Base-by-base conservation (phyloP, 2,797 vertebrate genomes). In the Macropodus opercularis region DNA sequence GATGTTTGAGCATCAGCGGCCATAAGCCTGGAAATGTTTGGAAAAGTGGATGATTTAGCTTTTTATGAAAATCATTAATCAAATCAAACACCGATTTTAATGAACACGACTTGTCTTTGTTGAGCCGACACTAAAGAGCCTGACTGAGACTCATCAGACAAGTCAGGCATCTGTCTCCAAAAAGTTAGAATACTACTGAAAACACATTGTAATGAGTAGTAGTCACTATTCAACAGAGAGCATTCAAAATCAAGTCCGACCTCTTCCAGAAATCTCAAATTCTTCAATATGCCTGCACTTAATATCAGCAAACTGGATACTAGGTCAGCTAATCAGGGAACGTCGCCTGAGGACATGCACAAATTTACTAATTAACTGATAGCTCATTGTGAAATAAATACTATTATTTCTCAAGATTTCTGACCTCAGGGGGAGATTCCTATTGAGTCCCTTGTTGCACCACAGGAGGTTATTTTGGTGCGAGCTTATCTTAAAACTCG, bases 361-460 rank as follows among this genome's bases (percentile, higher is more conserved):
- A 68, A 21, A 70, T 77, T 77, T 29, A 55, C 71, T 66, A 75
- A 81, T 83, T 83, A 78, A 80, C 77, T 75, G 63, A 61, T 80
- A 62, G 72, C 62, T 76, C 35, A 72, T 81, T 61, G 69, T 43
- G 67, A 73, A 73, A 80, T 56, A 75, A 83, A 73, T 79, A 77
- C 44, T 65, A 56, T 76, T 65, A 72, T 76, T 84, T 69, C 46
- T 2, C 38, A 19, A 73, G 61, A 83, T 41, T 69, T 75, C 68
- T 70, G 39, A 80, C 77, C 62, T 50, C 18, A 0, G 72, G 81
- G 63, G 63, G 31, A 56, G 32, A 69, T 55, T 63, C 65, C 61
- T 63, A 69, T 69, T 69, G 44, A 71, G 63, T 75, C 58, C 57
- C 1, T 57, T 61, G 42, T 2, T 17, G 44, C 75, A 43, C 67